Conservation (phyloP, 2,797 vertebrate genomes). For the Manis javanica region DNA sequence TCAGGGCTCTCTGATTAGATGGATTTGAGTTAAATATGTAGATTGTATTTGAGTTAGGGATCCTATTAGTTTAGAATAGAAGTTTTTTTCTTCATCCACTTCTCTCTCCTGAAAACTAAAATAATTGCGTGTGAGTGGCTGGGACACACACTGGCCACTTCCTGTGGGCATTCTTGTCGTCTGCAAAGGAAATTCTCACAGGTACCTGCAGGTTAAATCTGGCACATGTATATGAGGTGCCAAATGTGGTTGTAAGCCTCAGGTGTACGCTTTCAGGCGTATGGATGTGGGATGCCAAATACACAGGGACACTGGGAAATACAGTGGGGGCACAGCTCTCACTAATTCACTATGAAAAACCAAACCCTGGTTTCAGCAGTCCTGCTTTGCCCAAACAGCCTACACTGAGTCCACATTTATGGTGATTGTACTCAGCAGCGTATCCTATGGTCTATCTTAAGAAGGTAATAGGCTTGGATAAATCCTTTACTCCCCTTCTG, state of each 20-base stretch:
- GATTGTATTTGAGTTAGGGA: neutral
- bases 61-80: neutral
- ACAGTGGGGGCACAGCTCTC: neutral
- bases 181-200: neutral
- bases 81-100: neutral
- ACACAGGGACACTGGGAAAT: neutral
- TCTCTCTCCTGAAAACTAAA: neutral
- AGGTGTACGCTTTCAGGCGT: neutral
- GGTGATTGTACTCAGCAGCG: too few relatives aligned
- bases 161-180: too few relatives aligned
- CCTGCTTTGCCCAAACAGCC: neutral
- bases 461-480: neutral
- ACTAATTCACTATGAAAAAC: neutral
- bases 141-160: neutral
- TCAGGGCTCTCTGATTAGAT: neutral
- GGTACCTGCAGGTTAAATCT: neutral
- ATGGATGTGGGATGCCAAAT: neutral
- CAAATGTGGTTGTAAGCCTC: neutral
- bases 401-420: neutral
- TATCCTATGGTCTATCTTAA: fast-evolving
- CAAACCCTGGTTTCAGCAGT: neutral
- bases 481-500: neutral
- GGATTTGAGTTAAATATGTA: neutral
- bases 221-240: neutral
- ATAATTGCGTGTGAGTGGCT: neutral